Evolutionary conservation across 2,888 invertebrate genomes (phyloP).

Genomic region (Heliconius ismenius): DNA sequence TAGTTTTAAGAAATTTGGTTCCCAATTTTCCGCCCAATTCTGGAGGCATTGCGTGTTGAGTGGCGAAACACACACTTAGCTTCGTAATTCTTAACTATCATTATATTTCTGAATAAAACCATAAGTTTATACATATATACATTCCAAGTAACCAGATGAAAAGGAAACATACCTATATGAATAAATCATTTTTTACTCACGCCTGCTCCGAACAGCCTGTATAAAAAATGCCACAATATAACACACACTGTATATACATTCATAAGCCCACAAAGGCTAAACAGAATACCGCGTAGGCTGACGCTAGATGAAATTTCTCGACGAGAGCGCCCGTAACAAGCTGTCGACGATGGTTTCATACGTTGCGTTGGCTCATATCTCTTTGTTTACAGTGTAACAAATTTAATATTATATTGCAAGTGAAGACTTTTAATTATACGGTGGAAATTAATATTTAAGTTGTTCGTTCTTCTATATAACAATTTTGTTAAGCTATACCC

Average conservation of each 20-base stretch:
- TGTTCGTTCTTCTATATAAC: background rate
- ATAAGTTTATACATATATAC: background rate
- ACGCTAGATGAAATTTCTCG: constrained; percentile 32
- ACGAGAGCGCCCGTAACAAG: constrained; percentile 27
- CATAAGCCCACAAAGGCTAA: constrained; percentile 30
- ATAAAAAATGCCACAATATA: constrained; percentile 18
- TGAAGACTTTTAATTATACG: background rate
- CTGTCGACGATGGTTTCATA: constrained; percentile 24
- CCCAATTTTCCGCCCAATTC: no score
- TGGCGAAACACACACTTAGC: no score
- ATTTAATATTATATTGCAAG: constrained; percentile 9
- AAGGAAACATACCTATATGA: background rate
- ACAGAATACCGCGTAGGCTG: constrained; percentile 24
- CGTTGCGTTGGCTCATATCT: constrained; percentile 10
- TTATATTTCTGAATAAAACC: background rate
- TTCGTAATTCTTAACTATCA: background rate
- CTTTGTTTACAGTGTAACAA: constrained; percentile 19
- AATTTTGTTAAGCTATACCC: background rate
- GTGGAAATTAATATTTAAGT: background rate
- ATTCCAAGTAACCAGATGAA: background rate
- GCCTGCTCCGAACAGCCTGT: background rate
- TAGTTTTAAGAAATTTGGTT: no score
- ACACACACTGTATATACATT: constrained; percentile 5
- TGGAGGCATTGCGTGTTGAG: no score
- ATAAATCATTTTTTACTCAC: background rate